These are phyloP conservation scores for Diarsia brunnea DNA, from an alignment of 2,888 invertebrate genomes.

Conservation along the genomic window DNA sequence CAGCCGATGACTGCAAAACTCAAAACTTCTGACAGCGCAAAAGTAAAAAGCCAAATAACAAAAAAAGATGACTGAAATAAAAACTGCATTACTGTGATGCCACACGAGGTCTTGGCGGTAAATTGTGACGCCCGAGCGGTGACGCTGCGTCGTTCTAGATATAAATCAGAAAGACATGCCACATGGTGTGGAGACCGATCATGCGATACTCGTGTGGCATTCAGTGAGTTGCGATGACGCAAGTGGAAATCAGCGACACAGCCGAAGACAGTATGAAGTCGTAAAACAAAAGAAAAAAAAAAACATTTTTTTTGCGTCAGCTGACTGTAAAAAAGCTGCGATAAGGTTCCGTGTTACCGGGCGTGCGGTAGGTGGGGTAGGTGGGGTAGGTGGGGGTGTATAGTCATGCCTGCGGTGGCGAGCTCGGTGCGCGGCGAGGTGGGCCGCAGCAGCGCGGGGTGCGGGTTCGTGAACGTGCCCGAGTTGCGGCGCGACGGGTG, in stretches of 20 bases:
- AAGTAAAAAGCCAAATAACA: conserved; percentile 36
- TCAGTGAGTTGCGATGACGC: neutral
- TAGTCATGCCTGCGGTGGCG: conserved; percentile 85
- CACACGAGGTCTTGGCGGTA: neutral
- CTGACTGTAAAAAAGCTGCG: conserved; percentile 40
- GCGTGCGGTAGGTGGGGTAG: conserved; percentile 26
- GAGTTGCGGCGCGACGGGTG: conserved; percentile 84
- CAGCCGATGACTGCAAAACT: conserved; percentile 30
- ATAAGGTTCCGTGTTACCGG: conserved; percentile 49
- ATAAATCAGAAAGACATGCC: neutral
- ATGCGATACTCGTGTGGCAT: neutral
- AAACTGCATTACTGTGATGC: neutral
- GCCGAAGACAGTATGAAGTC: neutral
- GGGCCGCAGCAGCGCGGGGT: conserved; percentile 84
- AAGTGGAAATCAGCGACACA: neutral
- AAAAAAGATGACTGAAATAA: conserved; percentile 36
- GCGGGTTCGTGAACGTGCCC: conserved; percentile 86
- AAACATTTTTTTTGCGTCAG: conserved; percentile 12
- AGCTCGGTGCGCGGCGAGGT: conserved; percentile 86
- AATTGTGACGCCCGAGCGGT: neutral
- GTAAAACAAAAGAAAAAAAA: neutral
- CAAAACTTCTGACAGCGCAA: conserved; percentile 39
- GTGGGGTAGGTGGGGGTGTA: conserved; percentile 19
- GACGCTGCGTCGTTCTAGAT: neutral
- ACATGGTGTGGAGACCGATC: neutral